Conservation (phyloP, 1,140 invertebrate genomes). For the Zelostemma sp. region DNA sequence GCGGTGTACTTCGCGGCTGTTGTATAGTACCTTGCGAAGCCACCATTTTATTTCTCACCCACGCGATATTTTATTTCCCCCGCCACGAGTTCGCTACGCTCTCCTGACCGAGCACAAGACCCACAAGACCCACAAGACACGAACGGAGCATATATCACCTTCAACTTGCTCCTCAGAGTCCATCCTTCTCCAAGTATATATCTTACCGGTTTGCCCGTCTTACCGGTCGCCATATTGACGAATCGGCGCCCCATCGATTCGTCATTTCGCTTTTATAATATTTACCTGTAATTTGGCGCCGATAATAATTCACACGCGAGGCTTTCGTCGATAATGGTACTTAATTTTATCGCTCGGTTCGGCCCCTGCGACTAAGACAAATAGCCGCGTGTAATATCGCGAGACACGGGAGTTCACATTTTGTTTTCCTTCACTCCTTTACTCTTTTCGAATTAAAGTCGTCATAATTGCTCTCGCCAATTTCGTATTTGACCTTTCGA, state of each 20-base stretch:
- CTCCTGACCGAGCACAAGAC: slow-evolving; percentile 40
- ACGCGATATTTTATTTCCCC: slow-evolving; percentile 62
- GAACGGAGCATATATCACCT: slow-evolving; percentile 61
- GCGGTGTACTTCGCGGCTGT: slow-evolving; percentile 37
- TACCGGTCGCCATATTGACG: slow-evolving; percentile 51
- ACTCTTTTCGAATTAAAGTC: not conserved
- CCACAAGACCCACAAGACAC: slow-evolving; percentile 43
- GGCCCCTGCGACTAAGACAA: slow-evolving; percentile 13
- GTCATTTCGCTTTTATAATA: slow-evolving; percentile 41
- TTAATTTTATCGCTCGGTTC: slow-evolving; percentile 38
- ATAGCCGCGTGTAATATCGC: no score
- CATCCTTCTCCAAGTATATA: slow-evolving; percentile 45
- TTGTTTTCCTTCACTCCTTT: not conserved
- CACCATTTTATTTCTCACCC: slow-evolving; percentile 67
- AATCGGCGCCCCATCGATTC: slow-evolving; percentile 40
- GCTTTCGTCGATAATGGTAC: slow-evolving; percentile 28
- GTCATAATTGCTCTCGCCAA: not conserved
- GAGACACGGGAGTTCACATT: not conserved
- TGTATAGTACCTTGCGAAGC: slow-evolving; percentile 16
- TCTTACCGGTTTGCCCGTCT: slow-evolving; percentile 40
- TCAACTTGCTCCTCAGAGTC: slow-evolving; percentile 48
- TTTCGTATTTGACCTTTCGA: not conserved
- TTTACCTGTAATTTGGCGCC: slow-evolving; percentile 27
- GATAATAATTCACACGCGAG: slow-evolving; percentile 36
- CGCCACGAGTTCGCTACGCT: slow-evolving; percentile 27